A percentile compares a stretch with the other conserved stretches of the same genome.
phyloP scores from a whole-genome alignment of 1,140 invertebrate species.

The Scaptomyza montana region DNA sequence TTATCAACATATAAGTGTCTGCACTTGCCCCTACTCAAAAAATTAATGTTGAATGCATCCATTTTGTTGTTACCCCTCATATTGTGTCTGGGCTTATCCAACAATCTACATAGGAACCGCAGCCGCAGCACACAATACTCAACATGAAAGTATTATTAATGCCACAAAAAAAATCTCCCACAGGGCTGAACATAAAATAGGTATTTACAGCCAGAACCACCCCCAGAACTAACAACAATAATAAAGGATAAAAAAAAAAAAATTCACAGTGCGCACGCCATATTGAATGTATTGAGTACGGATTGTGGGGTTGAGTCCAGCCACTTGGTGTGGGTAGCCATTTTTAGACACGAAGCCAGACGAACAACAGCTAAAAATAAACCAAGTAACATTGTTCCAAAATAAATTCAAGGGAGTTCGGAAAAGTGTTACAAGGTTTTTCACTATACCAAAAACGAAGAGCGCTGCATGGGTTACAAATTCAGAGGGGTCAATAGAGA shows the following conservation, averaged over 20 bases:
- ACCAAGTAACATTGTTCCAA: slow-evolving; percentile 41
- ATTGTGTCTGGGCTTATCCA: slow-evolving; percentile 33
- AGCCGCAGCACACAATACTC: slow-evolving; percentile 41
- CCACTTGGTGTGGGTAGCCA: slow-evolving; percentile 47
- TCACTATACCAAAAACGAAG: slow-evolving; percentile 55
- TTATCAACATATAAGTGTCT: not conserved
- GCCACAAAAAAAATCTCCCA: slow-evolving; percentile 60
- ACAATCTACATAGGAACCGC: slow-evolving; percentile 55
- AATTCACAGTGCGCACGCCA: slow-evolving; percentile 36
- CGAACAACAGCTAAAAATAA: slow-evolving; percentile 59
- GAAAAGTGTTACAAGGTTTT: slow-evolving; percentile 72
- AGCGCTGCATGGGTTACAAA: slow-evolving; percentile 21
- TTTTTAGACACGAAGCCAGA: slow-evolving; percentile 57
- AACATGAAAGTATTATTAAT: slow-evolving; percentile 65
- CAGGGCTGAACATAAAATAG: slow-evolving; percentile 67
- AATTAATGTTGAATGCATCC: slow-evolving; percentile 6
- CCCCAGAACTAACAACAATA: slow-evolving; percentile 39
- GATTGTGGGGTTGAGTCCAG: slow-evolving; percentile 34
- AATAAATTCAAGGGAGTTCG: slow-evolving; percentile 48
- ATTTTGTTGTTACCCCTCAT: slow-evolving; percentile 38
- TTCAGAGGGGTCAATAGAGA: not conserved
- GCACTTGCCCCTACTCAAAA: not conserved
- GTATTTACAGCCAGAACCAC: slow-evolving; percentile 64
- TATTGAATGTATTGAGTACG: slow-evolving; percentile 43
- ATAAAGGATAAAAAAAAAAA: slow-evolving; percentile 27